phyloP scores from a whole-genome alignment of 2,797 vertebrate genomes.

The Furcifer pardalis region DNA sequence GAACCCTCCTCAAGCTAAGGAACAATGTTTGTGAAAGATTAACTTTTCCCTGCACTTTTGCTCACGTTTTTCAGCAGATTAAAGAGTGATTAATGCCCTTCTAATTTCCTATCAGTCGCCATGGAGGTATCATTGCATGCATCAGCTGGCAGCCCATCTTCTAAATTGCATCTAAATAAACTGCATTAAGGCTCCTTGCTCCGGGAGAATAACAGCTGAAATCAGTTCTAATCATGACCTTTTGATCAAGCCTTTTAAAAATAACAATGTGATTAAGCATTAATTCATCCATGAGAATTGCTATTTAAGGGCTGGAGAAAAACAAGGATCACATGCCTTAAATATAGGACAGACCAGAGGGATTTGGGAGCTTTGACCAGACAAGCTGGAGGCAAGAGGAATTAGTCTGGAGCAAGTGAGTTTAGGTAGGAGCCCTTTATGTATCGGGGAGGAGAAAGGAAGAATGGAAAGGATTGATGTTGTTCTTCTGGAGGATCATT shows the following conservation, averaged over 20 bases:
- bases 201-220: slow-evolving; percentile 1
- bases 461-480: too few relatives aligned
- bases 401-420: not conserved
- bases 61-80: not conserved
- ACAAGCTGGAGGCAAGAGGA: not conserved
- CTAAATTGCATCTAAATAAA: slow-evolving; percentile 58
- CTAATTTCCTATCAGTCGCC: slow-evolving; percentile 39
- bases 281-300: slow-evolving; percentile 42
- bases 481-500: too few relatives aligned
- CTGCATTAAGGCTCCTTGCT: slow-evolving; percentile 33
- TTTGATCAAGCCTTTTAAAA: slow-evolving; percentile 14
- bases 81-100: slow-evolving; percentile 24
- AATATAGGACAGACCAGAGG: slow-evolving; percentile 10
- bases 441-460: not conserved
- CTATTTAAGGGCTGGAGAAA: slow-evolving; percentile 27
- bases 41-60: not conserved
- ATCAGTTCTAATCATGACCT: slow-evolving; percentile 37
- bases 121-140: slow-evolving; percentile 35
- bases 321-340: not conserved
- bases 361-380: not conserved
- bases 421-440: not conserved
- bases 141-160: slow-evolving; percentile 42
- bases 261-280: slow-evolving; percentile 32
- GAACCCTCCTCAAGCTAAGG: not conserved
- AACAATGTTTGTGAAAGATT: not conserved